Evolutionary conservation across 2,797 vertebrate species (phyloP).

Genomic region (Syngnathus rostellatus): DNA sequence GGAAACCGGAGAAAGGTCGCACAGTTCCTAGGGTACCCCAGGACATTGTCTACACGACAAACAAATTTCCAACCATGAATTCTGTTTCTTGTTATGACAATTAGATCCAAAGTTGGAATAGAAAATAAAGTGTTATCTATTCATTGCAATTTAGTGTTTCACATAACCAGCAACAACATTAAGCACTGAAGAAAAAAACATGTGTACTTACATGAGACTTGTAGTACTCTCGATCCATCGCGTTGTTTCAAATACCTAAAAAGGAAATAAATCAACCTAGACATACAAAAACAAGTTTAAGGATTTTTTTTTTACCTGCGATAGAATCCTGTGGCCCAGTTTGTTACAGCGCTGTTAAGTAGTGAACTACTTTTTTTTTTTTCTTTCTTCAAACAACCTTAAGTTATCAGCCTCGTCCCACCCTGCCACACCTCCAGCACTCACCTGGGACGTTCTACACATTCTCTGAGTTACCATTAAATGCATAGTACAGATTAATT

Average conservation of each 20-base stretch:
- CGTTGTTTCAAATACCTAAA: slow-evolving; percentile 4
- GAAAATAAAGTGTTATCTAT: too few species aligned
- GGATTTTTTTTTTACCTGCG: slow-evolving; percentile 27
- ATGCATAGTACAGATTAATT: neutral
- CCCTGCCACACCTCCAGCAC: slow-evolving; percentile 22
- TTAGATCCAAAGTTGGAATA: too few species aligned
- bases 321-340: neutral
- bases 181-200: neutral
- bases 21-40: slow-evolving; percentile 67
- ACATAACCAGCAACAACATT: neutral
- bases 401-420: slow-evolving; percentile 10
- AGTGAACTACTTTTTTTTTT: neutral
- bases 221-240: slow-evolving; percentile 48
- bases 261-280: neutral
- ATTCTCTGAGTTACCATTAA: neutral
- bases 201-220: slow-evolving; percentile 42
- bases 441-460: neutral
- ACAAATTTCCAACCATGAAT: neutral
- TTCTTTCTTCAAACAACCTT: slow-evolving; percentile 17
- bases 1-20: slow-evolving; percentile 57
- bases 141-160: too few species aligned
- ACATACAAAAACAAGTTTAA: neutral
- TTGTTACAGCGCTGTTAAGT: slow-evolving; percentile 5
- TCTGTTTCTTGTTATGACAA: neutral
- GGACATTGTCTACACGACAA: slow-evolving; percentile 34